phyloP scores from a whole-genome alignment of 2,888 invertebrate species.

The Linnaemya vulpina region DNA sequence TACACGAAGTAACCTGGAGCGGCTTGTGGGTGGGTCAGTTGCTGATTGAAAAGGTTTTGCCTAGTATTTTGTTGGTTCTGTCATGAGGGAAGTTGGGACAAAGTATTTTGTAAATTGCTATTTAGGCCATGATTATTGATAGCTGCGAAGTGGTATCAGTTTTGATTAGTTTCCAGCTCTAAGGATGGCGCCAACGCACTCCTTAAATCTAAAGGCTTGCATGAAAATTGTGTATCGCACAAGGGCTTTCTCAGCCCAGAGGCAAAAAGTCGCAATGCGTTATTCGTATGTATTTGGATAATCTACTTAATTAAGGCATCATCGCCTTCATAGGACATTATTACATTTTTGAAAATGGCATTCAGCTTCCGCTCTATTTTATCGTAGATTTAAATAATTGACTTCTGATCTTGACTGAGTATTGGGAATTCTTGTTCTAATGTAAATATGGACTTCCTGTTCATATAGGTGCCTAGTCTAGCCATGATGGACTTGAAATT shows the following conservation, averaged over 20 bases:
- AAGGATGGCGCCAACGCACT: neutral
- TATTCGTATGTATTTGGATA: conserved; percentile 49
- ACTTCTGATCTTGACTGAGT: conserved; percentile 33
- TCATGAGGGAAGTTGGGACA: neutral
- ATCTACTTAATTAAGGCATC: neutral
- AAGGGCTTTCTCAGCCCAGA: neutral
- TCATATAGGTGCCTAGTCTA: conserved; percentile 42
- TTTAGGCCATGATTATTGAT: neutral
- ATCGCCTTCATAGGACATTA: neutral
- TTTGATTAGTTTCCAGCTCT: conserved; percentile 5
- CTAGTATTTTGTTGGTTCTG: neutral
- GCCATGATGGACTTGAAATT: conserved; percentile 45
- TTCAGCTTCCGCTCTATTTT: conserved; percentile 17
- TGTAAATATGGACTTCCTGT: conserved; percentile 3
- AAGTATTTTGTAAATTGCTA: neutral
- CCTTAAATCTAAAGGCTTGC: neutral
- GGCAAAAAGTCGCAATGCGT: conserved; percentile 6
- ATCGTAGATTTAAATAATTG: conserved; percentile 43
- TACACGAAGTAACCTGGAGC: neutral
- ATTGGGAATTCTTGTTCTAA: conserved; percentile 18
- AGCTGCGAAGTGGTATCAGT: neutral
- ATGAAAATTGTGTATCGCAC: neutral
- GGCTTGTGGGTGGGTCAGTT: neutral
- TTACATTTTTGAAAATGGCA: neutral
- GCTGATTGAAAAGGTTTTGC: neutral